These are phyloP conservation scores for Punctoribates punctum DNA, from an alignment of 2,888 invertebrate genomes.

Conservation along the genomic window DNA sequence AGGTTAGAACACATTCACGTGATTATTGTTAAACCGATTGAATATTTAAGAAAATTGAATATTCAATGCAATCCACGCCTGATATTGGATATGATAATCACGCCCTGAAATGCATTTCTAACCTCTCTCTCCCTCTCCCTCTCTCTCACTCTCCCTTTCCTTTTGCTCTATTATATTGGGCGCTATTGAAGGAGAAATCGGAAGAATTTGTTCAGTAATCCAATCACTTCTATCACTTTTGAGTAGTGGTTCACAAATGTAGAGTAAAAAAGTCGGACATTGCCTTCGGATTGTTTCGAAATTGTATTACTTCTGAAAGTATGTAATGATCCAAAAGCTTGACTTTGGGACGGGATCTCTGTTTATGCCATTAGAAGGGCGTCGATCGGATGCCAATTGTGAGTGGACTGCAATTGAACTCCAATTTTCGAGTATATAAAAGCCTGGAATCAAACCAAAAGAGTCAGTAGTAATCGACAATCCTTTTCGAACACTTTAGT, in stretches of 20 bases:
- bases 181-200: conserved; percentile 14
- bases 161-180: background rate
- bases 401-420: background rate
- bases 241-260: background rate
- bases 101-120: conserved; percentile 17
- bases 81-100: conserved; percentile 23
- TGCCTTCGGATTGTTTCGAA: conserved; percentile 34
- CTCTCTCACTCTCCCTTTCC: too few relatives aligned
- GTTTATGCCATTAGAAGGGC: conserved; percentile 4
- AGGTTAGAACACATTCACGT: conserved; percentile 24
- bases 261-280: conserved; percentile 39
- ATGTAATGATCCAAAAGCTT: background rate
- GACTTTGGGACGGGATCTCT: conserved; percentile 13
- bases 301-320: conserved; percentile 9
- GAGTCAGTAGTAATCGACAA: background rate
- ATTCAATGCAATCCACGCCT: conserved; percentile 25
- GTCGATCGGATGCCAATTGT: conserved; percentile 32
- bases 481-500: background rate
- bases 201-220: conserved; percentile 37
- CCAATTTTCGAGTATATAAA: background rate
- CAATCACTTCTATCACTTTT: background rate
- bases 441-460: background rate
- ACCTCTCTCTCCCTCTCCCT: too few relatives aligned
- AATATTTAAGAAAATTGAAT: background rate
- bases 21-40: background rate